Conservation (phyloP, 2,797 vertebrate genomes). For the Sphenopsis melanotis region DNA sequence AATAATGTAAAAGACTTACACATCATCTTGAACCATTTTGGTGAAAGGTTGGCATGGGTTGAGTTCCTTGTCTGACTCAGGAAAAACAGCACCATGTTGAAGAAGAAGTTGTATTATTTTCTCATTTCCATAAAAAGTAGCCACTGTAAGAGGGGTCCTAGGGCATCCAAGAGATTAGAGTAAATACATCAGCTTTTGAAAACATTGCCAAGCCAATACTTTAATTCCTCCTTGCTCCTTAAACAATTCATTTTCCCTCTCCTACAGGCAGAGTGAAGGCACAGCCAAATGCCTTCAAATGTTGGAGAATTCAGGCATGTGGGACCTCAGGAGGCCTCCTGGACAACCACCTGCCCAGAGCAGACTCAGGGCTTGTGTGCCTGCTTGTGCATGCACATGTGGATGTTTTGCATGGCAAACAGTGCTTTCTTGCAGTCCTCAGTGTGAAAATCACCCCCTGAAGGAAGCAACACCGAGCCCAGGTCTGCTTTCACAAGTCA, state of each 20-base stretch:
- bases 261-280: background rate
- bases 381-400: accelerated
- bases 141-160: background rate
- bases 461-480: accelerated
- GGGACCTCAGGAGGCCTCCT: background rate
- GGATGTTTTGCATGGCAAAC: accelerated
- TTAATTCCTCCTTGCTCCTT: background rate
- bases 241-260: background rate
- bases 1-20: background rate
- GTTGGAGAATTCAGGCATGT: background rate
- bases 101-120: background rate
- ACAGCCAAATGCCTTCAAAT: background rate
- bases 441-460: background rate
- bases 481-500: background rate
- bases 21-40: accelerated
- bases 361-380: background rate
- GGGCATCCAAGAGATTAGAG: background rate
- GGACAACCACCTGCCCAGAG: background rate
- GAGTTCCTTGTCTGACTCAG: background rate
- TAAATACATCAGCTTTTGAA: background rate
- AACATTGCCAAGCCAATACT: background rate
- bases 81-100: background rate
- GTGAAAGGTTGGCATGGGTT: accelerated
- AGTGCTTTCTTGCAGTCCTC: background rate
- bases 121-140: accelerated